Evolutionary conservation across 2,113 vertebrate species (phyloP), one percentile per base, ranked within the genome.

Genomic region (Australoheros scitulus): DNA sequence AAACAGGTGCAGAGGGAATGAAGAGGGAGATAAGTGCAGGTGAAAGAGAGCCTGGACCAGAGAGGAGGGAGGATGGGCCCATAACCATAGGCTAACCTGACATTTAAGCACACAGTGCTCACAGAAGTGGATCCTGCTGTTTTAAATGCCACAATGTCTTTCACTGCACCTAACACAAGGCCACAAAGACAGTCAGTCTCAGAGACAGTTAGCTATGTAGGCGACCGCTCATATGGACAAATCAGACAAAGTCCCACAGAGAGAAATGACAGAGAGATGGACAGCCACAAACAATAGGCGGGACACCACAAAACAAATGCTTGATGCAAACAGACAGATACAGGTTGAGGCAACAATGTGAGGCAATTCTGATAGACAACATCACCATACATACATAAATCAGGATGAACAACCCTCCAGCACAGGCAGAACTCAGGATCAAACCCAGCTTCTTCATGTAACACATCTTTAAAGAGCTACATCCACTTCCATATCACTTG

Each of bases 91-190:
- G 86, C 85, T 68, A 17, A 82, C 76, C 77, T 93, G 93, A 92
- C 92, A 94, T 94, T 94, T 92, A 85, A 82, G 74, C 78, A 61
- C 84, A 84, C 76, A 24, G 81, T 24, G 70, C 79, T 38, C 82
- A 61, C 70, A 85, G 89, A 77, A 83, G 80, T 65, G 26, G 58
- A 22, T 87, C 86, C 89, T 81, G 86, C 88, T 88, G 82, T 77
- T 91, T 83, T 50, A 93, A 93, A 93, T 94, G 92, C 91, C 92
- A 93, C 11, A 61, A 57, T 64, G 87, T 84, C 81, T 92, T 81
- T 87, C 22, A 88, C 61, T 64, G 61, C 77, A 77, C 61, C 72
- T 47, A 75, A 87, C 77, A 76, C 86, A 89, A 83, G 79, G 87
- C 34, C 90, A 76, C 60, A 72, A 36, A 15, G 20, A 36, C 64